These are phyloP conservation scores for Armadillidium nasatum DNA, from an alignment of 1,140 invertebrate species.

Conservation along the genomic window DNA sequence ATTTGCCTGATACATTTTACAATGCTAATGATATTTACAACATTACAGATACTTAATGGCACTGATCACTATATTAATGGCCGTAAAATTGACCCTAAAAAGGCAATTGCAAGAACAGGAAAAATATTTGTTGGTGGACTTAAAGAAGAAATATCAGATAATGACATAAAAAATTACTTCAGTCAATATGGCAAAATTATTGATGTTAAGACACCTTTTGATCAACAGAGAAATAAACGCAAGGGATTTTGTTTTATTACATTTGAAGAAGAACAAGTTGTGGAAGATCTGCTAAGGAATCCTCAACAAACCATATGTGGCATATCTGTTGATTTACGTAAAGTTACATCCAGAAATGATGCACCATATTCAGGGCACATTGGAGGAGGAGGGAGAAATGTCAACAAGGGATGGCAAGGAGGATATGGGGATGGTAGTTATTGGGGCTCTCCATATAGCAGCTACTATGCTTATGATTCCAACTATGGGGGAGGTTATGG, in stretches of 20 bases:
- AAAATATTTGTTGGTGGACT: conserved; percentile 94
- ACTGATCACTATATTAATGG: conserved; percentile 86
- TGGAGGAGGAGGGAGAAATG: conserved; percentile 28
- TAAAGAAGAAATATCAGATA: conserved; percentile 80
- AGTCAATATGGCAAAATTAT: conserved; percentile 82
- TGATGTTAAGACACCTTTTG: conserved; percentile 91
- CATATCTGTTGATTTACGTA: conserved; percentile 91
- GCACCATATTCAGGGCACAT: conserved; percentile 33
- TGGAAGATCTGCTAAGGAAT: conserved; percentile 81
- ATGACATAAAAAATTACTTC: conserved; percentile 88
- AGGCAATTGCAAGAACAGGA: conserved; percentile 84
- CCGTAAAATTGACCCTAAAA: conserved; percentile 91
- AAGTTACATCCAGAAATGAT: conserved; percentile 66
- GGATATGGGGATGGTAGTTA: conserved; percentile 36
- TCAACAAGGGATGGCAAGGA: neutral
- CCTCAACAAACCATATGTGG: conserved; percentile 87
- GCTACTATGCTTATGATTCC: conserved; percentile 32
- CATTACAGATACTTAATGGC: conserved; percentile 54
- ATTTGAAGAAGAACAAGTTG: conserved; percentile 87
- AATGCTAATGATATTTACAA: neutral
- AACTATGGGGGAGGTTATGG: conserved; percentile 29
- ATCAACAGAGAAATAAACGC: conserved; percentile 91
- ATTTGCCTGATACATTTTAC: neutral
- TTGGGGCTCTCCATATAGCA: conserved; percentile 30
- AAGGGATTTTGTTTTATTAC: conserved; percentile 94